Conservation (phyloP, 1,140 invertebrate genomes). For the Ips typographus region DNA sequence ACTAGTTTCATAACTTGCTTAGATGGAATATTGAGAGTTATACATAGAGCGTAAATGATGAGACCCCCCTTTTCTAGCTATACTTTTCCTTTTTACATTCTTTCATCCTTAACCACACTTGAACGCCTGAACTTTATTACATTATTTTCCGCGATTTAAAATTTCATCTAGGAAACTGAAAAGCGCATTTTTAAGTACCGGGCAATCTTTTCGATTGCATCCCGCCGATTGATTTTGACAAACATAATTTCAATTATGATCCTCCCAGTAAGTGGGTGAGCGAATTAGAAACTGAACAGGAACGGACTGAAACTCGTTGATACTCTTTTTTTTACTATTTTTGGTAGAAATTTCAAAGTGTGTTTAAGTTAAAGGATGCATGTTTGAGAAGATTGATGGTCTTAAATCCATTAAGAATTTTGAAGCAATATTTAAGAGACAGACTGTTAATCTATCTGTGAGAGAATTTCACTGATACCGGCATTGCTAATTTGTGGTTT, state of each 20-base stretch:
- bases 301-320: background rate
- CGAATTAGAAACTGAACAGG: constrained; percentile 22
- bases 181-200: constrained; percentile 25
- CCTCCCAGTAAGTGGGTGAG: constrained; percentile 29
- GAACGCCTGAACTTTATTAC: background rate
- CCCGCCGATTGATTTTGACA: constrained; percentile 41
- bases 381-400: background rate
- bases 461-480: background rate
- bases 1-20: too few species aligned
- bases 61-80: too few species aligned
- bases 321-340: too few species aligned
- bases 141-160: constrained; percentile 14
- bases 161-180: constrained; percentile 18
- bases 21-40: too few species aligned
- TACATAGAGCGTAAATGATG: too few species aligned
- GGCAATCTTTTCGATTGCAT: constrained; percentile 32
- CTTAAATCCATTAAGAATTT: background rate
- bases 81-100: too few species aligned
- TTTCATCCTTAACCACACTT: too few species aligned
- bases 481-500: background rate
- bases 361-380: background rate
- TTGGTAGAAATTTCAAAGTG: too few species aligned
- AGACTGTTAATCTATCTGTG: background rate
- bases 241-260: constrained; percentile 49
- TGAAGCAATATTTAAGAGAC: background rate